phyloP scores from a whole-genome alignment of 2,888 invertebrate species.

The Thereva unica region DNA sequence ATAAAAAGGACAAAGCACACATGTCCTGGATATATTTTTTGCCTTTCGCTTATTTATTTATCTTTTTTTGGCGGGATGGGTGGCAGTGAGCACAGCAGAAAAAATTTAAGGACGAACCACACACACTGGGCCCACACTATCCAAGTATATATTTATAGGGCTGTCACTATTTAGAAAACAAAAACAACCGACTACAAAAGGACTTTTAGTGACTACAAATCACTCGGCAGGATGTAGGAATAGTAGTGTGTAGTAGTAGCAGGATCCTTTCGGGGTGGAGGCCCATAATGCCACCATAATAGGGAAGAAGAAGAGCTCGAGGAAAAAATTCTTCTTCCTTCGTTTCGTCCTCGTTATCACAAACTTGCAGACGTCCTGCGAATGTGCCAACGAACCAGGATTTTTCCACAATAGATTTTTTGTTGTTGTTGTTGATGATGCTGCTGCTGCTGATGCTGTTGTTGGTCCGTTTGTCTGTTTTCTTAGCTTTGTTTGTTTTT shows the following conservation, averaged over 20 bases:
- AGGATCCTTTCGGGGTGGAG: not conserved
- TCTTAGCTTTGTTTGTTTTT: too few species aligned
- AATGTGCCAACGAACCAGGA: not conserved
- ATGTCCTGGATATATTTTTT: not conserved
- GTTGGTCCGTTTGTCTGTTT: too few species aligned
- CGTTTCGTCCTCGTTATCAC: not conserved
- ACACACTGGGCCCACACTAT: too few species aligned
- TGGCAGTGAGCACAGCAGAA: not conserved
- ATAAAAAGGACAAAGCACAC: conserved; percentile 1
- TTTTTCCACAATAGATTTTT: not conserved
- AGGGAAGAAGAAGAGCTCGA: not conserved
- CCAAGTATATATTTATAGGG: too few species aligned
- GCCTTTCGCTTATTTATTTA: too few species aligned
- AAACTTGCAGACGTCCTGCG: conserved; percentile 1
- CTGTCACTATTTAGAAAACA: not conserved
- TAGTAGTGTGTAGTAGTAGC: not conserved
- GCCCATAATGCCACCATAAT: not conserved
- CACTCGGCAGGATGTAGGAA: not conserved
- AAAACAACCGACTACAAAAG: not conserved
- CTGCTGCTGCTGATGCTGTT: too few species aligned
- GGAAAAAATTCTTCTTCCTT: not conserved
- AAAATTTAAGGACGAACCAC: too few species aligned
- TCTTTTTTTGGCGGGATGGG: conserved; percentile 3
- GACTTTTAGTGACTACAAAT: conserved; percentile 7
- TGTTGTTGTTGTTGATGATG: not conserved